These are phyloP conservation scores for Poecile montanus DNA, from an alignment of 2,797 vertebrate genomes.

Conservation along the genomic window DNA sequence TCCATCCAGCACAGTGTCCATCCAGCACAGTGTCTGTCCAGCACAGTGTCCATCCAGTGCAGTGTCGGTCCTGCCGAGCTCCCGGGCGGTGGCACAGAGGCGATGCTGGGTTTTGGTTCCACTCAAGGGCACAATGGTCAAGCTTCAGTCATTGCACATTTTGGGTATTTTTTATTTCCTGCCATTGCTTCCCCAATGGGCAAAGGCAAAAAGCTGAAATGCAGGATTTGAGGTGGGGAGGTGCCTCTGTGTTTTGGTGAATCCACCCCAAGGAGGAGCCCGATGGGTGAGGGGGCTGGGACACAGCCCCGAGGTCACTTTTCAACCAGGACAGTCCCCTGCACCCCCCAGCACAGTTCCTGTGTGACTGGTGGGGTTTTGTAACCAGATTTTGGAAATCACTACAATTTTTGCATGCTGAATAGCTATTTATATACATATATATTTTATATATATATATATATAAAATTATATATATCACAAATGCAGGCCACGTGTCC, in stretches of 20 bases:
- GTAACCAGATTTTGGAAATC: constrained; percentile 71
- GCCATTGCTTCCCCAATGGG: background rate
- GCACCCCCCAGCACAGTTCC: background rate
- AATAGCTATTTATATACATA: constrained; percentile 85
- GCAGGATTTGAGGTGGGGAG: background rate
- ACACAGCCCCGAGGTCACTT: background rate
- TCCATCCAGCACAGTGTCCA: no score
- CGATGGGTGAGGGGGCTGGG: background rate
- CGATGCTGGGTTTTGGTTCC: background rate
- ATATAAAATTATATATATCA: constrained; percentile 73
- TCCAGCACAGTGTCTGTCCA: no score
- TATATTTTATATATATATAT: constrained; percentile 72
- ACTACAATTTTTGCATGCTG: constrained; percentile 82
- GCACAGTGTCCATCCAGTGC: no score
- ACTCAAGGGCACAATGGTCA: background rate
- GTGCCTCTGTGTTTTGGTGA: background rate
- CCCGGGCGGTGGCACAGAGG: fast-evolving
- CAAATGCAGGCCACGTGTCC: constrained; percentile 82
- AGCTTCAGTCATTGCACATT: background rate
- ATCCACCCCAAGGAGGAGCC: background rate
- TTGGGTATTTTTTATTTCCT: fast-evolving
- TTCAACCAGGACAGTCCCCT: background rate
- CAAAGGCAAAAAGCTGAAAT: background rate
- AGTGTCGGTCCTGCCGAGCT: background rate
- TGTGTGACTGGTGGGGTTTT: constrained; percentile 14